phyloP scores from a whole-genome alignment of 2,888 invertebrate genomes.

The Cryptocephalus primarius region DNA sequence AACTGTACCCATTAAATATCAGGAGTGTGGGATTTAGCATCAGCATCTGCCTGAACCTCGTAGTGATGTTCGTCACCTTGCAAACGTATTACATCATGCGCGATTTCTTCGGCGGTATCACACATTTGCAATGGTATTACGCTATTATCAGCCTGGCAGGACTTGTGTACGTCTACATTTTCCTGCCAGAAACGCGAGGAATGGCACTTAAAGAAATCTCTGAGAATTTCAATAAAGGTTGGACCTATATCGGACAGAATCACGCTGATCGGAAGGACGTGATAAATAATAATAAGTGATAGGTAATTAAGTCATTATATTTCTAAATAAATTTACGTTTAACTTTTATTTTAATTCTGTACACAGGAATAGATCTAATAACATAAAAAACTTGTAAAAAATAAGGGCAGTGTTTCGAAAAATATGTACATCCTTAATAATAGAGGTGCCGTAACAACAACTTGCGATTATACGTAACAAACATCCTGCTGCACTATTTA shows the following conservation, averaged over 20 bases:
- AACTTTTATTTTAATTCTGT: constrained; percentile 5
- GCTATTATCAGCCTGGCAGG: constrained; percentile 37
- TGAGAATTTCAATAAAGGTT: constrained; percentile 37
- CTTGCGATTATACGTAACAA: background rate
- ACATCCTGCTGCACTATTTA: background rate
- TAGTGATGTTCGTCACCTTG: constrained; percentile 46
- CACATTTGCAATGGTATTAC: constrained; percentile 46
- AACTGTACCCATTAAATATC: constrained; percentile 48
- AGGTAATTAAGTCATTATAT: no score
- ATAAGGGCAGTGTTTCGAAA: constrained; percentile 12
- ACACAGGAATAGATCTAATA: constrained; percentile 6
- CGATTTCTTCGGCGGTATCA: constrained; percentile 35
- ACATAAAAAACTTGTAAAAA: constrained; percentile 5
- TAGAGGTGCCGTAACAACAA: constrained; percentile 18
- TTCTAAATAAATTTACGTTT: no score
- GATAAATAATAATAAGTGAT: no score
- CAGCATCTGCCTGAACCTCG: constrained; percentile 44
- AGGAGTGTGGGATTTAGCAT: constrained; percentile 39
- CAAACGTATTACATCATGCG: constrained; percentile 39
- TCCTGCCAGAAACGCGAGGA: constrained; percentile 41
- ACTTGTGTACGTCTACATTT: constrained; percentile 35
- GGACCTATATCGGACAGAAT: constrained; percentile 22
- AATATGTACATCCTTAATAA: constrained; percentile 15
- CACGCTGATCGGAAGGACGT: background rate
- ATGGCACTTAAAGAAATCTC: constrained; percentile 39